Base-by-base conservation (phyloP, 2,888 invertebrate species). In the Aphrophora alni region DNA sequence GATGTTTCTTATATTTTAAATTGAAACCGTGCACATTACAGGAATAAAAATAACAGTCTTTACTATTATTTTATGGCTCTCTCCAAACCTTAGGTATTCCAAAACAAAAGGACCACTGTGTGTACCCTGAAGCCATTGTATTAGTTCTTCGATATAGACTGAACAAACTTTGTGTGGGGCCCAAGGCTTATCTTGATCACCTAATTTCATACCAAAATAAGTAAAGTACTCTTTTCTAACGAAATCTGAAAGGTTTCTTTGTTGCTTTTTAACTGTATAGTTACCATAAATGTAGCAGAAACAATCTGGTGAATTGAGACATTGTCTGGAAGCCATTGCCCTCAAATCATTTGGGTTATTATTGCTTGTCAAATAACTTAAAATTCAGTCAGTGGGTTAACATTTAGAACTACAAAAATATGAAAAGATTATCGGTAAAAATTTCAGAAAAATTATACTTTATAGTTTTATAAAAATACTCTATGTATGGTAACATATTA, bases 241-340 rank as follows among this genome's bases (percentile, higher is more conserved):
- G 68, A 76, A 76, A 17, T 76, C 77, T 4, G 77, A 44, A 27
- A 76, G 72, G 77, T 76, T 7, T 51, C 27, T 76, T 70, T 68
- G 77, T 68, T 68, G 25, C 27, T 59, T 68, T 70, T 51, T 27
- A 26, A 68, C 25, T 10, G 59, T 76, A 76, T 76, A 76, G n/a
- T 71, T 51, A 14, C 77, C 77, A 76, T 59, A 76, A 27, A 76
- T 68, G 25, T 51, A 71, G 51, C 77, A 76, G 51, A 76, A 76
- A 26, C 27, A 68, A 27, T 68, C 77, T 12, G 77, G 59, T 5
- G 71, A 71, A 24, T 71, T 71, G 7, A 25, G 7, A 71, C 71
- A 71, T 25, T 24, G 10, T 24, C 71, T 71, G 5, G 25, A 26
- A 71, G 71, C 25, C 71, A 71, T 69, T 69, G 69, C 21, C 12